These are phyloP conservation scores for Conus ventricosus DNA, from an alignment of 1,140 invertebrate species.

Conservation along the genomic window DNA sequence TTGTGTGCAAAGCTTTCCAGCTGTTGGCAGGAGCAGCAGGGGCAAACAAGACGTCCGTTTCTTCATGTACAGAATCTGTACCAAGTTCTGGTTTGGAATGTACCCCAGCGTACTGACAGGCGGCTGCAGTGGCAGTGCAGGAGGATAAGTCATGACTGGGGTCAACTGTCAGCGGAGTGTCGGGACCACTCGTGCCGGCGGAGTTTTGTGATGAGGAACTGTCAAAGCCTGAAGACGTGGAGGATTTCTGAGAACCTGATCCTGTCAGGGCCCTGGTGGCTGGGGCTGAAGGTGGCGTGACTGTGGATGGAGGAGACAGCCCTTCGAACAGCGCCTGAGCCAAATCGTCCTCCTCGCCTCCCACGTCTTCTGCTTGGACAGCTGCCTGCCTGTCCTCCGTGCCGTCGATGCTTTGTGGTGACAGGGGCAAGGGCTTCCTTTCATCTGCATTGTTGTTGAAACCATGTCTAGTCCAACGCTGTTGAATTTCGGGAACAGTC, in stretches of 20 bases:
- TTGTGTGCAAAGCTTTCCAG: constrained; percentile 21
- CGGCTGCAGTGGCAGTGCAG: not conserved
- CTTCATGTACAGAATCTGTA: not conserved
- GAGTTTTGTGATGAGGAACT: not conserved
- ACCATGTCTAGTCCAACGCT: constrained; percentile 16
- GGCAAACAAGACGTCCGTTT: not conserved
- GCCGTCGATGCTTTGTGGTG: not conserved
- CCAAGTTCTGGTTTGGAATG: not conserved
- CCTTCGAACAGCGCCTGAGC: constrained; percentile 39
- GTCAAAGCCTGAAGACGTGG: not conserved
- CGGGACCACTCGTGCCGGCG: not conserved
- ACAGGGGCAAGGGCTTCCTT: not conserved
- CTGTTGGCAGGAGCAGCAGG: not conserved
- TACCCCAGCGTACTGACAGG: not conserved
- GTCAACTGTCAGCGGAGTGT: not conserved
- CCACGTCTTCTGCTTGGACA: constrained; percentile 4
- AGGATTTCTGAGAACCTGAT: not conserved
- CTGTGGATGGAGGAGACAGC: not conserved
- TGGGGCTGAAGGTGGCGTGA: not conserved
- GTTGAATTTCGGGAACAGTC: not conserved
- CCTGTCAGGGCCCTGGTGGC: not conserved
- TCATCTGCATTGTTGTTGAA: not conserved
- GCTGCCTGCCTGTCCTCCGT: not conserved
- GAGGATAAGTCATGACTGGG: not conserved
- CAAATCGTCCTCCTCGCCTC: constrained; percentile 22